Conservation (phyloP, 2,113 vertebrate species). For the Gopherus evgoodei region DNA sequence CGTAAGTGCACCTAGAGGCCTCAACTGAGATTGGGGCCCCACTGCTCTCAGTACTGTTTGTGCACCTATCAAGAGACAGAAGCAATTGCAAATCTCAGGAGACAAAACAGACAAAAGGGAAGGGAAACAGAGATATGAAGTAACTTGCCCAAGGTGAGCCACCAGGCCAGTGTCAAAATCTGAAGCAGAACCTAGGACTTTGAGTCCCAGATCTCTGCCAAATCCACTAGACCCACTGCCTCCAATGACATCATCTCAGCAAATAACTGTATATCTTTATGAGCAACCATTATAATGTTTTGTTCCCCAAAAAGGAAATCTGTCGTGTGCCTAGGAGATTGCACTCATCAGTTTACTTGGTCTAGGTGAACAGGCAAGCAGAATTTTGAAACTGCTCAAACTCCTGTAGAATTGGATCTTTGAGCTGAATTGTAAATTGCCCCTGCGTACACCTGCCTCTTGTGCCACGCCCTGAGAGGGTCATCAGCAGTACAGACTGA, state of each 20-base stretch:
- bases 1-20: background rate
- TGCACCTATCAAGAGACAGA: too few species aligned
- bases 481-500: background rate
- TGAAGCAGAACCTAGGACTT: rapidly evolving
- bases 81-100: too few species aligned
- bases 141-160: background rate
- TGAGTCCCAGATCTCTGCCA: rapidly evolving
- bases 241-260: background rate
- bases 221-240: too few species aligned
- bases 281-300: rapidly evolving
- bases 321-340: background rate
- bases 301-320: background rate
- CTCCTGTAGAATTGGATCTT: background rate
- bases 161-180: background rate
- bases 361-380: background rate
- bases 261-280: background rate
- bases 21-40: background rate
- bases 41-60: too few species aligned
- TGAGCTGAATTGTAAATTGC: background rate
- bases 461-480: background rate
- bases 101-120: too few species aligned
- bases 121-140: too few species aligned
- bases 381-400: background rate
- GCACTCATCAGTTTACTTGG: background rate
- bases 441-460: background rate